Percentiles rank a stretch among this genome's conserved stretches.
These are phyloP conservation scores for Alsophila aescularia DNA, from an alignment of 2,888 invertebrate species.

Conservation along the genomic window DNA sequence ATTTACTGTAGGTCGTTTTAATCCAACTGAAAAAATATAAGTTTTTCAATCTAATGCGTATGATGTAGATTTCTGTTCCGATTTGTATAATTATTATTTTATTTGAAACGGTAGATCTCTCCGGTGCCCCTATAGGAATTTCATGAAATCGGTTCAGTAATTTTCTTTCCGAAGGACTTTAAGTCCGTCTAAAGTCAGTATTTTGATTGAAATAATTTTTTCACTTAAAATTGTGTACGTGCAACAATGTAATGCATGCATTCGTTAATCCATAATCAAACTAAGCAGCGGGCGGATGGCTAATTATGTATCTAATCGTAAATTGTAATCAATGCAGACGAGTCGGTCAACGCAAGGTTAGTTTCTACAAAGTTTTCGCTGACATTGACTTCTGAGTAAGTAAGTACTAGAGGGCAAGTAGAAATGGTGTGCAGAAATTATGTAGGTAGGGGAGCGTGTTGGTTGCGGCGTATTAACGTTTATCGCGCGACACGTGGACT, in stretches of 20 bases:
- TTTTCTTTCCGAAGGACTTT: too few species aligned
- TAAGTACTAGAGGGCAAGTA: slow-evolving; percentile 28
- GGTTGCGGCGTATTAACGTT: slow-evolving; percentile 59
- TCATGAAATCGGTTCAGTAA: too few species aligned
- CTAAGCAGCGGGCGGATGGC: not conserved
- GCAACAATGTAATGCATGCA: too few species aligned
- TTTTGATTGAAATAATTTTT: too few species aligned
- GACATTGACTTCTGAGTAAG: slow-evolving; percentile 25
- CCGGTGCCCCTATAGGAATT: too few species aligned
- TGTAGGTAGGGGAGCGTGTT: slow-evolving; percentile 28
- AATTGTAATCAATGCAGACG: slow-evolving; percentile 21
- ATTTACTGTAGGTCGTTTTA: too few species aligned
- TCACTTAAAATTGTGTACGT: not conserved
- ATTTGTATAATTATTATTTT: too few species aligned
- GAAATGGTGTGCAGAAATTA: slow-evolving; percentile 44
- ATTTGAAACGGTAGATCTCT: too few species aligned
- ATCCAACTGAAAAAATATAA: too few species aligned
- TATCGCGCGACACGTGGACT: slow-evolving; percentile 64
- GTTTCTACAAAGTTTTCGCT: slow-evolving; percentile 34
- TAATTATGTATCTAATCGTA: slow-evolving; percentile 7
- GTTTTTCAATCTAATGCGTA: too few species aligned
- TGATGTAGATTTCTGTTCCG: too few species aligned
- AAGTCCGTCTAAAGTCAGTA: too few species aligned
- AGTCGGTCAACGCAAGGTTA: slow-evolving; percentile 25
- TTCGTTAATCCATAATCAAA: not conserved